These are phyloP conservation scores for Willisornis vidua DNA, from an alignment of 2,113 vertebrate genomes.

Conservation along the genomic window DNA sequence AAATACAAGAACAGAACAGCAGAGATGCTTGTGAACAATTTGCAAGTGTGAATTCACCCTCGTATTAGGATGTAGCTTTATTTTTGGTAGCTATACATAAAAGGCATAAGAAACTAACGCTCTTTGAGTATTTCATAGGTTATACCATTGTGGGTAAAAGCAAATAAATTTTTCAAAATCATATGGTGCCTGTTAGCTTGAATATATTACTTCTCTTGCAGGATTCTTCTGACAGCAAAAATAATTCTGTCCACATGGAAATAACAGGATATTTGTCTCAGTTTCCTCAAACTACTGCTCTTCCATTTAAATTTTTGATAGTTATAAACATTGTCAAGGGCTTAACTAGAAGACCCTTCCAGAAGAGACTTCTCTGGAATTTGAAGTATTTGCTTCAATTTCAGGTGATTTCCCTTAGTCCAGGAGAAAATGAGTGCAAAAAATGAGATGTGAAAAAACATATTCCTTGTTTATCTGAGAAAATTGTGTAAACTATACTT, in stretches of 20 bases:
- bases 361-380: not conserved
- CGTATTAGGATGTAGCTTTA: not conserved
- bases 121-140: not conserved
- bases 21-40: not conserved
- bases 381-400: not conserved
- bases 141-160: not conserved
- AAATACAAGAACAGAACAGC: not conserved
- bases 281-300: not conserved
- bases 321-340: not conserved
- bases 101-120: not conserved
- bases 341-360: not conserved
- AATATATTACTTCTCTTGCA: not conserved
- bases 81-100: not conserved
- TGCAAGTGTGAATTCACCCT: not conserved
- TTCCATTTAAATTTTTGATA: not conserved
- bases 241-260: not conserved
- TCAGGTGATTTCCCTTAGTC: not conserved
- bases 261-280: not conserved
- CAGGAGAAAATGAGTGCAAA: not conserved
- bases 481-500: not conserved
- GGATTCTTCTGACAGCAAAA: not conserved
- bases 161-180: not conserved
- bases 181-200: not conserved
- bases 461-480: not conserved
- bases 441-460: not conserved